These are phyloP conservation scores for Telmatherina bonti DNA, from an alignment of 2,797 vertebrate species.

Conservation along the genomic window DNA sequence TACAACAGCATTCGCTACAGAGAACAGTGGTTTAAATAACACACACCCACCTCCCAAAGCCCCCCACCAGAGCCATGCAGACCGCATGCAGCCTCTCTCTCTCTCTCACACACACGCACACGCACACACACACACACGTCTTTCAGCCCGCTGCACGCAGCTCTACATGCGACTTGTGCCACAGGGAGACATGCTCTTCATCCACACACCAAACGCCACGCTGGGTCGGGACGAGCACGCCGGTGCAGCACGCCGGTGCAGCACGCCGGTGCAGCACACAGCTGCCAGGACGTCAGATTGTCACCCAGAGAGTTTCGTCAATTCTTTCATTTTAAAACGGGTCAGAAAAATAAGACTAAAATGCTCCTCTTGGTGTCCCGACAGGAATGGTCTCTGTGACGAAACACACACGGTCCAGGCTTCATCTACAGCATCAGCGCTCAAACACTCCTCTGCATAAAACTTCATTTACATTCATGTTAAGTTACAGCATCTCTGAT, in stretches of 20 bases:
- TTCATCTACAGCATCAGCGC: conserved; percentile 70
- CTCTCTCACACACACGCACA: too few relatives aligned
- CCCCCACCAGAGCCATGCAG: too few relatives aligned
- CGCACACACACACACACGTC: too few relatives aligned
- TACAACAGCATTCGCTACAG: conserved; percentile 54
- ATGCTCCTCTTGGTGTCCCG: not conserved
- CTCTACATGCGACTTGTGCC: conserved; percentile 4
- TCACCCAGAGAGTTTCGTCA: not conserved
- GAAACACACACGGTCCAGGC: conserved; percentile 12
- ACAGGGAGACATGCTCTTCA: conserved; percentile 17
- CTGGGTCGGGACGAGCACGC: too few relatives aligned
- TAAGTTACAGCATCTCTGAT: conserved; percentile 74
- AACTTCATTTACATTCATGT: conserved; percentile 71
- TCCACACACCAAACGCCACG: conserved; percentile 42
- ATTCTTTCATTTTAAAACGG: too few relatives aligned
- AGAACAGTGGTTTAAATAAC: conserved; percentile 69
- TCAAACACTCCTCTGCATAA: conserved; percentile 51
- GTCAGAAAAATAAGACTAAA: not conserved
- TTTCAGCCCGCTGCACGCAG: too few relatives aligned
- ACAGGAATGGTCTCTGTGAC: conserved; percentile 23
- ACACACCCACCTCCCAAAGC: conserved; percentile 53
- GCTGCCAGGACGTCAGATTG: not conserved
- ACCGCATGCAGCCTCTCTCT: conserved; percentile 35
- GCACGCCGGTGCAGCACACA: too few relatives aligned
- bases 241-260: too few relatives aligned